Evolutionary conservation across 2,113 vertebrate species (phyloP), one percentile per base, ranked within the genome.

Genomic region (Cromileptes altivelis): DNA sequence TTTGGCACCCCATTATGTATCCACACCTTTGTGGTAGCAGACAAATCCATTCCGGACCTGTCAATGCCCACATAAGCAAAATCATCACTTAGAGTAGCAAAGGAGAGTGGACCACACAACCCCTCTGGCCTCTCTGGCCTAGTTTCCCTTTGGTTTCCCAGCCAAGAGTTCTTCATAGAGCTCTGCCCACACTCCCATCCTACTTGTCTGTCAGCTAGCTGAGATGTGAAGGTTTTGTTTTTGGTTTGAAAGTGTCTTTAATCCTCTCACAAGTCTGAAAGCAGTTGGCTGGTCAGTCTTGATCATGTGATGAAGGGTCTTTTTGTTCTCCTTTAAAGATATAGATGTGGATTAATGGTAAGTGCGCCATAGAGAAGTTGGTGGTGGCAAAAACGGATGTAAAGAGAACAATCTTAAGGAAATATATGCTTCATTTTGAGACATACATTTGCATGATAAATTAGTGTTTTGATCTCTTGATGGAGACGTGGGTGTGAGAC

Each of bases 221-320:
- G 88, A 93, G 88, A 93, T 90, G 60, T 57, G 82, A 78, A 85
- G 83, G 80, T 92, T 96, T 96, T 96, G 91, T 95, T 86, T 95
- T 90, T 86, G 70, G 80, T 90, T 95, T 96, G 93, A 95, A 94
- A 97, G 94, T 91, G 93, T 90, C 93, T 95, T 95, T 96, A 96
- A 96, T 95, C 95, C 94, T 92, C 95, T 96, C 94, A 89, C 91
- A 85, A 88, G 93, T 90, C 86, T 93, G 89, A 94, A 95, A 96
- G 95, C 92, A 70, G 90, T 92, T 95, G 88, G 93, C 94, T 93
- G 94, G 95, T 93, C 91, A 93, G 84, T 92, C 91, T 72, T 79
- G 91, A 95, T 96, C 95, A 94, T 93, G 93, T 92, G 94, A 96
- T 91, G 87, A 88, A 81, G 1, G 6, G 50, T 89, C 88, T 92